phyloP scores from a whole-genome alignment of 2,888 invertebrate species.

The Caenorhabditis parvicauda region DNA sequence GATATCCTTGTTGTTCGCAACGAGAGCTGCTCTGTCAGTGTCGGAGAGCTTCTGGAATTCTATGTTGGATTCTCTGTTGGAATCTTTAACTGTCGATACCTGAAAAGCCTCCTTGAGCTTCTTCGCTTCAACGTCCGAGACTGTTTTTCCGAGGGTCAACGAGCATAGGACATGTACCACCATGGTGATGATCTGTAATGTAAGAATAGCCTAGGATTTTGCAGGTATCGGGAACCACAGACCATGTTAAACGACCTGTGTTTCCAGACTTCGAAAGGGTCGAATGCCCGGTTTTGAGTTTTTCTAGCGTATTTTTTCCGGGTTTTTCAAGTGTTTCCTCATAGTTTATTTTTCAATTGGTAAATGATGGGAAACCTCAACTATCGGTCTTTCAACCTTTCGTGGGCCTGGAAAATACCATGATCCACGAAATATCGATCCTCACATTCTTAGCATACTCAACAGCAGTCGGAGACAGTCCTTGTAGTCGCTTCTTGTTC shows the following conservation, averaged over 20 bases:
- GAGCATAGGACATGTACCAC: slow-evolving; percentile 28
- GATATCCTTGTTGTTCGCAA: slow-evolving; percentile 34
- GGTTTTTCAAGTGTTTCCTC: no score
- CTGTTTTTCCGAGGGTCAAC: slow-evolving; percentile 22
- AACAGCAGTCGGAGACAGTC: slow-evolving; percentile 27
- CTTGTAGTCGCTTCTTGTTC: slow-evolving; percentile 28
- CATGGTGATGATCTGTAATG: slow-evolving; percentile 27
- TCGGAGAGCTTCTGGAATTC: slow-evolving; percentile 16
- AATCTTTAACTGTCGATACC: background rate
- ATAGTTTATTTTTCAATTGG: no score
- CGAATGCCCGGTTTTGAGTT: no score
- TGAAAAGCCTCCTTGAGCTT: slow-evolving; percentile 17
- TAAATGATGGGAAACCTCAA: no score
- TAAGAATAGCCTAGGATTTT: no score
- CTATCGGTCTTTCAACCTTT: no score
- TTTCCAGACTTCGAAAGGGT: no score
- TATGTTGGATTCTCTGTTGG: background rate
- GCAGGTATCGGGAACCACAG: no score
- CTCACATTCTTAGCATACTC: slow-evolving; percentile 26
- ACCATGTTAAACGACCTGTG: no score
- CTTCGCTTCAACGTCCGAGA: slow-evolving; percentile 17
- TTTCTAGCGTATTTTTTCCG: no score
- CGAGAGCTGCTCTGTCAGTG: slow-evolving; percentile 25
- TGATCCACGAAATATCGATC: no score
- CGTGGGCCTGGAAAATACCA: no score